Evolutionary conservation across 2,113 vertebrate species (phyloP), one percentile per base, ranked within the genome.

Genomic region (human): DNA sequence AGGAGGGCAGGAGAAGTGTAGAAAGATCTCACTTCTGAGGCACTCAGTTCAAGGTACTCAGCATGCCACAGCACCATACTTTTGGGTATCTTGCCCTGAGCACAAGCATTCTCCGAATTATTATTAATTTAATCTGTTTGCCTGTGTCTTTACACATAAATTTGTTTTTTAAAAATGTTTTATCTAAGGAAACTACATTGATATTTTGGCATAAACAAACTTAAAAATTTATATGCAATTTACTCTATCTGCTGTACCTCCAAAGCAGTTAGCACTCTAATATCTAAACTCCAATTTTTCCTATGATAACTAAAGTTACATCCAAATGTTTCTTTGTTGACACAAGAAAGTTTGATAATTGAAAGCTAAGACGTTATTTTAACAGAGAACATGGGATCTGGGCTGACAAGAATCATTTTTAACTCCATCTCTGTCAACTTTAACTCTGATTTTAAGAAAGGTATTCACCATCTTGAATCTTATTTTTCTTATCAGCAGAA

Each of bases 401-500:
- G 4, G 84, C 12, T 52, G 30, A 81, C 50, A 81, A 80, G 32
- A 95, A 90, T 0, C 12, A 38, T 52, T 83, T 95, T 68, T 73
- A 95, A 81, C 23, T 8, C 17, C 1, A 48, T 2, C 0, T 38
- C 17, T 68, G 5, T 93, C 89, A 88, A n/a, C 16, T n/a, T 20
- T n/a, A 59, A 40, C 40, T 40, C 4, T 38, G 40, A 55, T 91
- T 91, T 88, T 75, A 89, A 23, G 8, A 83, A 86, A 95, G 48
- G 50, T 70, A 57, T 13, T 95, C 25, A 73, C 43, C 22, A 79
- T 96, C 52, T 93, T 73, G 45, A 93, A 38, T 1, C 14, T 97
- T 85, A 80, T 40, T 92, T 85, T 94, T 95, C 22, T 95, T 35
- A 79, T 93, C 13, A 94, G 38, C 12, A 64, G 12, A 64, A 27